Conservation (phyloP, 2,113 vertebrate species). For the Oreochromis tanganicae region DNA sequence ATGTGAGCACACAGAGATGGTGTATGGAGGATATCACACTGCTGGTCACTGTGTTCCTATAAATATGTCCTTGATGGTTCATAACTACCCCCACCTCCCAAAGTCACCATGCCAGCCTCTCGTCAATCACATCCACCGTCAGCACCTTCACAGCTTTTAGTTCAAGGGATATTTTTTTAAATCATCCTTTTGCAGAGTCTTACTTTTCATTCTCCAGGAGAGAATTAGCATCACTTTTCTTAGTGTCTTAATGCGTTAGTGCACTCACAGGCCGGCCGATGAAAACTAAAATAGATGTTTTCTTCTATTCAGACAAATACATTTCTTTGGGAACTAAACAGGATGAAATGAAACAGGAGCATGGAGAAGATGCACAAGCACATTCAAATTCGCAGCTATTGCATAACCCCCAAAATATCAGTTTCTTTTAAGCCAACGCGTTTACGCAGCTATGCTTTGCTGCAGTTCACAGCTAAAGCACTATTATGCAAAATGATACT, state of each 20-base stretch:
- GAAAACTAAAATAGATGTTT: not conserved
- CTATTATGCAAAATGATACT: not conserved
- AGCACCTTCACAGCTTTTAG: not conserved
- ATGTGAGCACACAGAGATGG: not conserved
- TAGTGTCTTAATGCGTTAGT: not conserved
- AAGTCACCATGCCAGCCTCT: slow-evolving; percentile 8
- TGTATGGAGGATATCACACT: slow-evolving; percentile 20
- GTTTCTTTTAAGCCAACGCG: not conserved
- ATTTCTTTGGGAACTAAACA: not conserved
- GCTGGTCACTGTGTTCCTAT: slow-evolving; percentile 30
- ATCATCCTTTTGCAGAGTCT: not conserved
- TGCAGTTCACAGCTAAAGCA: not conserved
- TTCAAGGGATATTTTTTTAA: not conserved
- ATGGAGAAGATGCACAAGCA: not conserved
- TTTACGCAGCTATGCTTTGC: not conserved
- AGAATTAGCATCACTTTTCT: not conserved
- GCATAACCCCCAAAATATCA: not conserved
- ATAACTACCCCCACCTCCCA: slow-evolving; percentile 20
- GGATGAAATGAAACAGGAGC: not conserved
- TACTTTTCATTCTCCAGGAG: not conserved
- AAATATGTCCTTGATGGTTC: slow-evolving; percentile 39
- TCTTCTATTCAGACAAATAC: not conserved
- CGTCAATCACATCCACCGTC: not conserved
- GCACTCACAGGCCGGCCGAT: not conserved
- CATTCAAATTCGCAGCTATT: not conserved